A percentile compares a stretch with the other conserved stretches of the same genome.
Conservation (phyloP, 2,797 vertebrate genomes). For the Acanthurus tractus region DNA sequence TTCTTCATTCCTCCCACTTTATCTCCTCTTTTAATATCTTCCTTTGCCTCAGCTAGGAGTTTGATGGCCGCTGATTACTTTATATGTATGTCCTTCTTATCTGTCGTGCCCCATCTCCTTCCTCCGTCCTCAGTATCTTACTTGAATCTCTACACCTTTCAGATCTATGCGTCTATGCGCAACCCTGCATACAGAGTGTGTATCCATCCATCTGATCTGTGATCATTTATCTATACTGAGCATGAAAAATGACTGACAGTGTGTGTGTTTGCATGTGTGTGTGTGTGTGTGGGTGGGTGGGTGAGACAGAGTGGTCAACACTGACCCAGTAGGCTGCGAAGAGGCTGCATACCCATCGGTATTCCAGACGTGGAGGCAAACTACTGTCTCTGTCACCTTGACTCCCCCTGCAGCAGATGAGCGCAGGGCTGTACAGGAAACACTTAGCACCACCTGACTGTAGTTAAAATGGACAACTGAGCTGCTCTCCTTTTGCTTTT, state of each 20-base stretch:
- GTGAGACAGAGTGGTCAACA: slow-evolving; percentile 64
- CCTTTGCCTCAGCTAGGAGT: slow-evolving; percentile 21
- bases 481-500: slow-evolving; percentile 26
- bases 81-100: slow-evolving; percentile 53
- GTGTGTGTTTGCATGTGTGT: slow-evolving; percentile 26
- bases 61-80: slow-evolving; percentile 52
- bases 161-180: slow-evolving; percentile 30
- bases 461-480: slow-evolving; percentile 61
- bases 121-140: slow-evolving; percentile 38
- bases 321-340: slow-evolving; percentile 63
- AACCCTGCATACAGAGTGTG: slow-evolving; percentile 48
- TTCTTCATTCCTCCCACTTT: slow-evolving; percentile 46
- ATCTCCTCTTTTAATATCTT: slow-evolving; percentile 49
- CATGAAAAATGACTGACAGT: slow-evolving; percentile 61
- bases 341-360: slow-evolving; percentile 73
- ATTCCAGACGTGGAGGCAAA: slow-evolving; percentile 77
- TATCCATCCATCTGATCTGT: slow-evolving; percentile 49
- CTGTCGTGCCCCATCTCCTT: slow-evolving; percentile 31
- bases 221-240: slow-evolving; percentile 62
- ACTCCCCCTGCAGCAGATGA: slow-evolving; percentile 73
- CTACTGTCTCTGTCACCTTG: slow-evolving; percentile 81
- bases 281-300: slow-evolving; percentile 5
- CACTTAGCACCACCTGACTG: slow-evolving; percentile 67
- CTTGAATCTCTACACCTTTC: slow-evolving; percentile 45
- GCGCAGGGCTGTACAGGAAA: slow-evolving; percentile 66